A percentile compares a stretch with the other conserved stretches of the same genome.
phyloP scores from a whole-genome alignment of 1,140 invertebrate species.

The Drosophila paulistorum region DNA sequence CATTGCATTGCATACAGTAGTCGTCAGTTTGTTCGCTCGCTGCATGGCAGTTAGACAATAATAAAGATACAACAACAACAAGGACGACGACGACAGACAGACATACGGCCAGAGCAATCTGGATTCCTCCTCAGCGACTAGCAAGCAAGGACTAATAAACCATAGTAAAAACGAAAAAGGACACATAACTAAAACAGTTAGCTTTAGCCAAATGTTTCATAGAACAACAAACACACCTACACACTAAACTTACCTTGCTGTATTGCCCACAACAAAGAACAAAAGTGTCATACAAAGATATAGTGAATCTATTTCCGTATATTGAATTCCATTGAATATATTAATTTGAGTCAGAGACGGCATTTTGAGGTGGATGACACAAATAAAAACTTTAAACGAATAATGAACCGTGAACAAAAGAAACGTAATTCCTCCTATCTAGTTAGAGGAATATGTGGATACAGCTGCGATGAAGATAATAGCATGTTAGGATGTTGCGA shows the following conservation, averaged over 20 bases:
- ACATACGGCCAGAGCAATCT: background rate
- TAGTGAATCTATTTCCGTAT: too few species aligned
- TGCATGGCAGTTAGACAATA: conserved; percentile 29
- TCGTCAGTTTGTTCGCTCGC: background rate
- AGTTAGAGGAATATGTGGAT: too few species aligned
- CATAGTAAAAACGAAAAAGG: background rate
- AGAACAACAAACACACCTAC: too few species aligned
- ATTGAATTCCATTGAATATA: too few species aligned
- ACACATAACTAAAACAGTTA: background rate
- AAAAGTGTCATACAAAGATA: too few species aligned
- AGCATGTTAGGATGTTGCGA: too few species aligned
- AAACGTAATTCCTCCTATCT: too few species aligned
- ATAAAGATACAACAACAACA: conserved; percentile 22
- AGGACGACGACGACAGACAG: background rate
- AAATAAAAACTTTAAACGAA: too few species aligned
- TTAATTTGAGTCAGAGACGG: too few species aligned
- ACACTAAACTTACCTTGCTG: background rate
- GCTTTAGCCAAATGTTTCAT: background rate
- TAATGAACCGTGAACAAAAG: too few species aligned
- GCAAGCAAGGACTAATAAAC: background rate
- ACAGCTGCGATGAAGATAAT: too few species aligned
- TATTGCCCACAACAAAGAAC: background rate
- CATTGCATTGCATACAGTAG: conserved; percentile 44
- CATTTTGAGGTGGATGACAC: too few species aligned
- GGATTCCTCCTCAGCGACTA: background rate